These are phyloP conservation scores for Psittacula echo DNA, from an alignment of 2,797 vertebrate genomes.

Conservation along the genomic window DNA sequence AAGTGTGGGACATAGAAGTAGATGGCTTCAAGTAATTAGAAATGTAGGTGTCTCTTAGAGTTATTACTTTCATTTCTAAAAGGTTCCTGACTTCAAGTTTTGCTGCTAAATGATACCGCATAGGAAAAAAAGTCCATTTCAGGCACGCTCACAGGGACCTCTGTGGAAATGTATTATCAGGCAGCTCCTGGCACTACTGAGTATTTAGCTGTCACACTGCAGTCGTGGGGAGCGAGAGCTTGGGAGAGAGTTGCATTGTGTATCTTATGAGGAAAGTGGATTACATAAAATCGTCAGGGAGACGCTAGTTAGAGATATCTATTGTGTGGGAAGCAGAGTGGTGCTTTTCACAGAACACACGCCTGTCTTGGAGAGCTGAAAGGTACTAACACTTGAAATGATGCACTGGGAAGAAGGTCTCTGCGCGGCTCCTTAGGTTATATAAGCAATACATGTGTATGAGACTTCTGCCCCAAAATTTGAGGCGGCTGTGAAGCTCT, in stretches of 20 bases:
- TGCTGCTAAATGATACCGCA: neutral
- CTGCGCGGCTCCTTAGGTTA: slow-evolving; percentile 29
- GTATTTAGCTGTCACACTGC: neutral
- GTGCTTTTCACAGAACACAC: slow-evolving; percentile 42
- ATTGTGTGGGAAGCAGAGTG: slow-evolving; percentile 62
- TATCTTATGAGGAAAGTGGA: slow-evolving; percentile 49
- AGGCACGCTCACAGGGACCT: neutral
- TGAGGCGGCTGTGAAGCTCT: slow-evolving; percentile 1
- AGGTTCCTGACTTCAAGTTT: neutral
- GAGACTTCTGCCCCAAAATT: slow-evolving; percentile 4
- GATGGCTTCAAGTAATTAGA: neutral
- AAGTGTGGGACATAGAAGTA: neutral
- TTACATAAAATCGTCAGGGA: slow-evolving; percentile 68
- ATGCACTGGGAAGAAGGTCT: slow-evolving; percentile 13
- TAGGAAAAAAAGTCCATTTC: neutral
- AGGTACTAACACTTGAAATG: slow-evolving; percentile 52
- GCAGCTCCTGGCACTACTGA: neutral
- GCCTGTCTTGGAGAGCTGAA: slow-evolving; percentile 52
- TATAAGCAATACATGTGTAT: neutral
- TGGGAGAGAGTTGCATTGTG: slow-evolving; percentile 46
- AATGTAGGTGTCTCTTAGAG: neutral
- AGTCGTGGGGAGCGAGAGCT: slow-evolving; percentile 16
- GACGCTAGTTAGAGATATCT: slow-evolving; percentile 45
- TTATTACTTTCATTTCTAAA: slow-evolving; percentile 7
- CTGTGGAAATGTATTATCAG: neutral